Base-by-base conservation (phyloP, 2,113 vertebrate species). In the Corynorhinus townsendii region DNA sequence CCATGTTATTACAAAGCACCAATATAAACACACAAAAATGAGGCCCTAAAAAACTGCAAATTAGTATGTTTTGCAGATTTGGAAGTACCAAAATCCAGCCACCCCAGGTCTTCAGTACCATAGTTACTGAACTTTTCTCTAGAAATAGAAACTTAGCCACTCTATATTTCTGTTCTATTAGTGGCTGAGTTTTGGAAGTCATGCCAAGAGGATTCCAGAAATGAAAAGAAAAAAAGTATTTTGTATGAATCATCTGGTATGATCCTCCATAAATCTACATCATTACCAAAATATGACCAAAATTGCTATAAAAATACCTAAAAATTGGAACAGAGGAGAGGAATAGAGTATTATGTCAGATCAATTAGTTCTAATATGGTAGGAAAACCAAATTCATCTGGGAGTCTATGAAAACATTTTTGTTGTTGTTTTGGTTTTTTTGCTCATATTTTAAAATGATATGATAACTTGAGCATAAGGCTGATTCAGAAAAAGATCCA, bases 101-200 rank as follows among this genome's bases (percentile, higher is more conserved):
- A 93, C 80, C 93, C 66, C 77, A 88, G 54, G 93, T 97, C 97
- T 96, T 93, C 96, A 97, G 92, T 56, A 88, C 88, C 88, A 38
- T 35, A 90, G 95, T 95, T 92, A 93, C 91, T 93, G 96, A 11
- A 79, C 95, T 96, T 96, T 73, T 66, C n/a, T 97, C 97, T 96
- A 96, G 95, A 98, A 98, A 98, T 98, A 98, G 98, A 98, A 98
- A 97, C 96, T 54, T 86, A 92, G 95, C 96, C 93, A 95, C 96
- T 98, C 97, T 98, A 45, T 98, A 97, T 98, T 98, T 98, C 98
- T 97, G 93, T 89, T 97, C 95, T 96, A 98, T 98, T 98, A 98
- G 94, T 97, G 97, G 97, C 92, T 97, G 84, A 96, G 91, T 81
- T 98, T 97, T 96, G 88, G 85, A 96, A 98, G 75, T 95, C 91